Conservation (phyloP, 1,140 invertebrate genomes). For the Aphelinus certus region DNA sequence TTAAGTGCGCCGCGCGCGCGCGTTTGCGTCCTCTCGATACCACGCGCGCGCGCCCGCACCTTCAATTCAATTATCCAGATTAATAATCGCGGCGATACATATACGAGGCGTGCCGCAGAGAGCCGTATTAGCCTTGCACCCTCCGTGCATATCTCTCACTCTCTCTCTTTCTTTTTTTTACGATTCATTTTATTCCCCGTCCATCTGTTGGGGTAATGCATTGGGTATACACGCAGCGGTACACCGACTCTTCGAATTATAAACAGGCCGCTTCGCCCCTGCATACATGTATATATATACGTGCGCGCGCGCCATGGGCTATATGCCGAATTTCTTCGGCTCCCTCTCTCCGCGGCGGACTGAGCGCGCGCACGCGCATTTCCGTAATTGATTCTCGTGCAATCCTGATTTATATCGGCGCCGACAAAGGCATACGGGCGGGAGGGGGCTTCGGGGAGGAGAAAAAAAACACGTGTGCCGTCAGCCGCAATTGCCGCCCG, state of each 20-base stretch:
- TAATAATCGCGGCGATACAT: neutral
- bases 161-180: conserved; percentile 30
- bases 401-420: conserved; percentile 39
- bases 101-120: too few species aligned
- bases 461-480: conserved; percentile 14
- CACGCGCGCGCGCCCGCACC: neutral
- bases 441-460: neutral
- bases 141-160: neutral
- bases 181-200: conserved; percentile 36
- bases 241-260: conserved; percentile 17
- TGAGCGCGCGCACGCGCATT: neutral
- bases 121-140: neutral
- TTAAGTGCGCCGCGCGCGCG: neutral
- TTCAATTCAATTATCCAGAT: conserved; percentile 30
- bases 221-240: neutral
- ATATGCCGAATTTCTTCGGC: neutral
- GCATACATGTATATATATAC: neutral
- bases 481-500: conserved; percentile 10
- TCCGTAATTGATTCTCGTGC: conserved; percentile 35
- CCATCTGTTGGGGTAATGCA: conserved; percentile 34
- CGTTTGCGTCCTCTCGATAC: too few species aligned
- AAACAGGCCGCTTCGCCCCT: neutral
- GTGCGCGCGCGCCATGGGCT: neutral
- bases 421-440: neutral
- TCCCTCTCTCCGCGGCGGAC: neutral